Evolutionary conservation across 2,113 vertebrate species (phyloP).

Genomic region (Hydropotes inermis): DNA sequence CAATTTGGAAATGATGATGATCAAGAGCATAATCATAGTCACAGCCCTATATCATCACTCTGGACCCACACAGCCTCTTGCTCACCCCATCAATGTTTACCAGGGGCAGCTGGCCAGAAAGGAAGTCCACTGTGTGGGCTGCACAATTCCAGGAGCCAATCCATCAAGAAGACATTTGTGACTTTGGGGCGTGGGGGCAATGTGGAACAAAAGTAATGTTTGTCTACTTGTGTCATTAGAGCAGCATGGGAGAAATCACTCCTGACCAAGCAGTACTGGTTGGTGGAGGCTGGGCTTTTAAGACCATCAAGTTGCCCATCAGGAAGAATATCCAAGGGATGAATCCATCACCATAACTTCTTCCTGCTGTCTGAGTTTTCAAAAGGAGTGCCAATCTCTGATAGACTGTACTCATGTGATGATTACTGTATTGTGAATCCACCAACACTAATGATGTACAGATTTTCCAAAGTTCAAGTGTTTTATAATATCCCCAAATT

Average conservation of each 20-base stretch:
- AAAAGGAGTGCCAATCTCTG: constrained; percentile 61
- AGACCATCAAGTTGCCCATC: constrained; percentile 57
- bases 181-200: constrained; percentile 63
- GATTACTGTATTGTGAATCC: constrained; percentile 67
- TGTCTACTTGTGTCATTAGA: constrained; percentile 51
- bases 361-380: constrained; percentile 28
- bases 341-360: constrained; percentile 54
- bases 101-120: not conserved
- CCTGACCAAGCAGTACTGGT: constrained; percentile 35
- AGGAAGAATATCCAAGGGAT: constrained; percentile 60
- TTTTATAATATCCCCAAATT: constrained; percentile 69
- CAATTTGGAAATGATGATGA: constrained; percentile 35
- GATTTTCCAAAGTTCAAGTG: constrained; percentile 70
- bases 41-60: not conserved
- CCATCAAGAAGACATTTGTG: constrained; percentile 67
- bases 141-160: constrained; percentile 17
- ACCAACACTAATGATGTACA: constrained; percentile 66
- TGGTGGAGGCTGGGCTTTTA: constrained; percentile 37
- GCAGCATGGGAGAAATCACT: constrained; percentile 64
- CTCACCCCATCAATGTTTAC: not conserved
- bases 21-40: constrained; percentile 45
- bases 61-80: constrained; percentile 33
- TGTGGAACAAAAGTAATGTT: constrained; percentile 66
- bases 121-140: not conserved
- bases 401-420: constrained; percentile 66